Conservation (phyloP, 2,113 vertebrate species). For the Myodes glareolus region DNA sequence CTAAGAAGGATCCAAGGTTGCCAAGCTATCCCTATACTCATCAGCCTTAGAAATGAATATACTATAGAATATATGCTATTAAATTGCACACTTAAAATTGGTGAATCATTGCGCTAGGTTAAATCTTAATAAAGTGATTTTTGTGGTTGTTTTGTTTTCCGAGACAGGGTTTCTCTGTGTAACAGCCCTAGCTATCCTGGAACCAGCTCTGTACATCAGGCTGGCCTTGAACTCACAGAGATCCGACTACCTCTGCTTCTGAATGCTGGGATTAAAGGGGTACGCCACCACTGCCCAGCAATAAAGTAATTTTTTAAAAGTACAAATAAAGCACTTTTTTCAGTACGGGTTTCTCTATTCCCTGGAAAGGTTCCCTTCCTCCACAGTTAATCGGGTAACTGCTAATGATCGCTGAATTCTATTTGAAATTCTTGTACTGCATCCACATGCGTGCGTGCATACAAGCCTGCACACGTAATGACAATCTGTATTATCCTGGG, state of each 20-base stretch:
- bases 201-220: too few relatives aligned
- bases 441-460: background rate
- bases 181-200: too few relatives aligned
- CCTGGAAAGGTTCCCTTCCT: background rate
- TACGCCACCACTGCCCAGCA: too few relatives aligned
- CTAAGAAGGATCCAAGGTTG: background rate
- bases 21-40: background rate
- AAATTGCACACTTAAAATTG: constrained; percentile 5
- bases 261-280: too few relatives aligned
- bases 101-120: background rate
- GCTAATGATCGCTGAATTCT: background rate
- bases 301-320: background rate
- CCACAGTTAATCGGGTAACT: background rate
- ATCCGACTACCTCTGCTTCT: too few relatives aligned
- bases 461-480: background rate
- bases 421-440: background rate
- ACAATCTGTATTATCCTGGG: background rate
- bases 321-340: background rate
- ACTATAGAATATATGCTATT: background rate
- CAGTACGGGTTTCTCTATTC: background rate
- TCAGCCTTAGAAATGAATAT: background rate
- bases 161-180: too few relatives aligned
- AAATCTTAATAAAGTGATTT: constrained; percentile 6
- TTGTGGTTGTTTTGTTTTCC: background rate
- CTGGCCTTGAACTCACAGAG: too few relatives aligned